Base-by-base conservation (phyloP, 2,113 vertebrate genomes). In the Phyllopteryx taeniolatus region DNA sequence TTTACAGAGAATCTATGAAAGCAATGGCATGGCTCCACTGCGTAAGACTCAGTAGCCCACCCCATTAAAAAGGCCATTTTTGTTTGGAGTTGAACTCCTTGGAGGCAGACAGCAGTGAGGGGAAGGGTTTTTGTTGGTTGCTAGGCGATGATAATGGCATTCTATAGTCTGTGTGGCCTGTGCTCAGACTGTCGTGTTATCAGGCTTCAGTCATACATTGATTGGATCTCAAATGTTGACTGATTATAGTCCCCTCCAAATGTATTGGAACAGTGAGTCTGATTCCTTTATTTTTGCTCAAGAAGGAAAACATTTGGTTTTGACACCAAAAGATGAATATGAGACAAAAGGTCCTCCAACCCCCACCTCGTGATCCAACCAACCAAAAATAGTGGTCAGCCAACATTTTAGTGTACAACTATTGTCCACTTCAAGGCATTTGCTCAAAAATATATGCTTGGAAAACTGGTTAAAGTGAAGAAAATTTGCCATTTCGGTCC, bases 111-210 rank as follows among this genome's bases (percentile, higher is more conserved):
- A 65, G 49, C 54, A 60, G 79, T 68, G 68, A 80, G 68, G 76
- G 57, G 70, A 75, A 75, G 72, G 71, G 68, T 74, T 78, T 54
- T 80, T 75, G 79, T 42, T 51, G 71, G 91, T 91, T 88, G 91
- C 90, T 87, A 83, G 75, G 91, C 47, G 79, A 89, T 71, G 76
- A 64, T 66, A 19, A 64, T 77, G 70, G 84, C 80, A 89, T 89
- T 86, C 73, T 72, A 74, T 78, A 51, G 12, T 72, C 15, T 76
- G 75, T 76, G 66, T 80, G 73, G 77, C 49, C 68, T 74, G 33
- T 63, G 12, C 33, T 22, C 31, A 63, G 57, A 63, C 59, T 49
- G 22, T 11, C 15, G 42, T 20, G 59, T 51, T 17, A 59, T 57
- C 20, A 67, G 35, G 19, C 44, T 68, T 56, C 10, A 43, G 53